Percentiles rank a stretch among this genome's conserved stretches.
Conservation (phyloP, 2,797 vertebrate genomes). For the Buceros bicornis region DNA sequence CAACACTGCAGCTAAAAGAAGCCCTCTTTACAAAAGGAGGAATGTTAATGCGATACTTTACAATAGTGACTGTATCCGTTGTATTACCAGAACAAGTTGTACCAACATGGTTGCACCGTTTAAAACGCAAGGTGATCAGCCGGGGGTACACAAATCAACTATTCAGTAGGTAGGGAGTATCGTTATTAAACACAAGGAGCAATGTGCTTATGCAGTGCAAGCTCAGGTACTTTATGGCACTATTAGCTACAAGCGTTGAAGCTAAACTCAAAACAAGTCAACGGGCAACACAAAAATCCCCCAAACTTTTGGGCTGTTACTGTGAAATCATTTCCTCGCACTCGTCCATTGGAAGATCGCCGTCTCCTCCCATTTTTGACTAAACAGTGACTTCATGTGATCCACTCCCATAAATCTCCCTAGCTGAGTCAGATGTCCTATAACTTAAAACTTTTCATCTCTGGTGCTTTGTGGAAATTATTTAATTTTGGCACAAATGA, state of each 20-base stretch:
- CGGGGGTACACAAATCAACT: not conserved
- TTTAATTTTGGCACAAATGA: not conserved
- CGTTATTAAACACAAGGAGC: not conserved
- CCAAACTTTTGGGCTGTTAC: not conserved
- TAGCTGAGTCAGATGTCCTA: not conserved
- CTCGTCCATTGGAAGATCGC: not conserved
- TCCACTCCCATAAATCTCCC: not conserved
- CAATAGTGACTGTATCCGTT: not conserved
- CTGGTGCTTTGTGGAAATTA: not conserved
- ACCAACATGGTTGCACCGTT: not conserved
- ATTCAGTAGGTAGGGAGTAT: not conserved
- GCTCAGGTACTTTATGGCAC: not conserved
- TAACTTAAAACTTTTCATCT: not conserved
- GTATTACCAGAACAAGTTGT: not conserved
- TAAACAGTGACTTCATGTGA: not conserved
- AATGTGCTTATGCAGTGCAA: not conserved
- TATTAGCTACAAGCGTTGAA: not conserved
- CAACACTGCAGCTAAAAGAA: not conserved
- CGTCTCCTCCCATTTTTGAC: not conserved
- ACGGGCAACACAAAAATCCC: not conserved
- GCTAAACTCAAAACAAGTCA: not conserved
- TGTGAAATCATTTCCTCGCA: not conserved
- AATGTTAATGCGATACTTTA: constrained; percentile 15
- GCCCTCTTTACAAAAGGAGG: not conserved
- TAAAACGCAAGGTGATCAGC: constrained; percentile 9